These are phyloP conservation scores for Cryptotermes secundus DNA, from an alignment of 1,140 invertebrate genomes.

Conservation along the genomic window DNA sequence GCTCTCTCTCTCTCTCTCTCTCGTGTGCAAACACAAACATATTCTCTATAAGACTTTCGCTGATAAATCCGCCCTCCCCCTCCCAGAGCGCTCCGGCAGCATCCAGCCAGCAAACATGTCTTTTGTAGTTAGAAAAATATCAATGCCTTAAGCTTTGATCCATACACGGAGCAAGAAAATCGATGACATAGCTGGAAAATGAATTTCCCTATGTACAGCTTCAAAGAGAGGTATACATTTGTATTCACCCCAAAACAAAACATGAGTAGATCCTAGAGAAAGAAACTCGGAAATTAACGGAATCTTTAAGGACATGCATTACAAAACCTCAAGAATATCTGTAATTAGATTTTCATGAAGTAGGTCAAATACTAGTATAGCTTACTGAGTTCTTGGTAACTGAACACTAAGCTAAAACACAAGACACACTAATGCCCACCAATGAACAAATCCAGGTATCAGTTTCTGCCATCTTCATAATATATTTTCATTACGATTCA, in stretches of 20 bases:
- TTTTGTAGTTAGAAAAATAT: conserved; percentile 2
- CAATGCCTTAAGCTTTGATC: neutral
- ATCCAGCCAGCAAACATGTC: neutral
- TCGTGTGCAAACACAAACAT: no score
- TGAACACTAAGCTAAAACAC: no score
- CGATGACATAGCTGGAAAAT: neutral
- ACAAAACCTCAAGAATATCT: neutral
- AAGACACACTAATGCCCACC: no score
- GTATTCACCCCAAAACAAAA: neutral
- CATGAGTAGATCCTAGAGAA: neutral
- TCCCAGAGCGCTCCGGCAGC: no score
- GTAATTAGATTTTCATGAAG: no score
- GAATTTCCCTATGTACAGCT: neutral
- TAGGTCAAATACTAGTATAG: no score
- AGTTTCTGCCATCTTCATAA: no score
- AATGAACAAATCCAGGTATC: no score
- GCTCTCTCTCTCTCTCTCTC: no score
- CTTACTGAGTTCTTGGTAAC: no score
- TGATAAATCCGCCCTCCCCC: neutral
- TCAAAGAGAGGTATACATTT: neutral
- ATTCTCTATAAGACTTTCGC: no score
- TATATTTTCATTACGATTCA: no score
- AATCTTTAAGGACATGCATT: neutral
- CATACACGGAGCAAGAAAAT: neutral
- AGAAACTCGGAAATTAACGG: neutral